Conservation (phyloP, 2,797 vertebrate genomes). For the Fringilla coelebs region DNA sequence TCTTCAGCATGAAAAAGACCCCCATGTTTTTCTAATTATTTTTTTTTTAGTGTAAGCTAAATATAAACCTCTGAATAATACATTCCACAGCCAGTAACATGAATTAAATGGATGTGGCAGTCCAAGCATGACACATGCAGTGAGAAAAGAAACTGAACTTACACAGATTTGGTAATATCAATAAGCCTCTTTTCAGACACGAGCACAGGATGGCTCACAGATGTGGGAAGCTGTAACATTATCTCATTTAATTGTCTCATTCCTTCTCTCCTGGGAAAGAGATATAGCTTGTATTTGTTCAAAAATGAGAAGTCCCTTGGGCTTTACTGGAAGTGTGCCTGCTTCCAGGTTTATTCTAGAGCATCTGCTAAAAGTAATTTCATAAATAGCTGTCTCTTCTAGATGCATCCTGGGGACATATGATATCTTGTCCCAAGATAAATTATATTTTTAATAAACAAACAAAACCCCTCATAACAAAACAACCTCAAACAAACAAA, state of each 20-base stretch:
- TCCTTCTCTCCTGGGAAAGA: background rate
- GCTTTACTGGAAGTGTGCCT: background rate
- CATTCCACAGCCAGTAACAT: background rate
- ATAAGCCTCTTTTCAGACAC: background rate
- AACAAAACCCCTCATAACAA: background rate
- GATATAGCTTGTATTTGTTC: background rate
- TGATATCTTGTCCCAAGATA: background rate
- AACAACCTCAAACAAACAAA: background rate
- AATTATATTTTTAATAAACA: background rate
- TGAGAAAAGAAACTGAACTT: background rate
- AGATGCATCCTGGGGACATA: background rate
- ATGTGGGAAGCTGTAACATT: background rate
- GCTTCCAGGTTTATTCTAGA: background rate
- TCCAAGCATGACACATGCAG: accelerated
- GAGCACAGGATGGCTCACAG: background rate
- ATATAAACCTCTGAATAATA: background rate
- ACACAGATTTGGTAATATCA: background rate
- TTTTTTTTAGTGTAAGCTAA: background rate
- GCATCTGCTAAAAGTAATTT: background rate
- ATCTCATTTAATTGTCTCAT: background rate
- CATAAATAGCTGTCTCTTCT: background rate
- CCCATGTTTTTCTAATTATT: background rate
- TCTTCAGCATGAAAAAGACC: background rate
- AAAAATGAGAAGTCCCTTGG: background rate
- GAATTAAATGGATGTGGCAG: background rate